Evolutionary conservation across 23 tunicate genomes (phyloP).

Genomic region (Styela plicata): DNA sequence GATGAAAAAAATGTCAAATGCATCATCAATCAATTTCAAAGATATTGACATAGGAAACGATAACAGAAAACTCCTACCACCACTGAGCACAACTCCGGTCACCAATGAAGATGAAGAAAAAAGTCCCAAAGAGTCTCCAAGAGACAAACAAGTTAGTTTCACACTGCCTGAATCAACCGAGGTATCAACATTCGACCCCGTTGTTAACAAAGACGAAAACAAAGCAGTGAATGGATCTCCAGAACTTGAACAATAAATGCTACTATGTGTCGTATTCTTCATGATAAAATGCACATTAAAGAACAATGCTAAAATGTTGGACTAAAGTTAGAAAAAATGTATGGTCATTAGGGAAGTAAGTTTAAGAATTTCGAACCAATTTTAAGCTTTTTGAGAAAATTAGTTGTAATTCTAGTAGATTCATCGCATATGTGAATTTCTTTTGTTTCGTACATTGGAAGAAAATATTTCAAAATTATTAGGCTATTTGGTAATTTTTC

Average conservation of each 20-base stretch:
- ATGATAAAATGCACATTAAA: too few relatives aligned
- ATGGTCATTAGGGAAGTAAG: too few relatives aligned
- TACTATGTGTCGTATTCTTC: too few relatives aligned
- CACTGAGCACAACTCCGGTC: neutral
- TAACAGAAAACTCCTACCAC: neutral
- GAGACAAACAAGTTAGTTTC: neutral
- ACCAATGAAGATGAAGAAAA: neutral
- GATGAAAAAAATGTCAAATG: constrained; percentile 3
- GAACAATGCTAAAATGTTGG: neutral
- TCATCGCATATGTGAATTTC: too few relatives aligned
- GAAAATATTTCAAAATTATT: too few relatives aligned
- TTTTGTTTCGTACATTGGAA: too few relatives aligned
- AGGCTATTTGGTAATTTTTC: too few relatives aligned
- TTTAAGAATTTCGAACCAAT: too few relatives aligned
- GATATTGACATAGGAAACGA: neutral
- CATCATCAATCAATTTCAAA: constrained; percentile 13
- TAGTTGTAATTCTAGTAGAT: too few relatives aligned
- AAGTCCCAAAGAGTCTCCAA: neutral
- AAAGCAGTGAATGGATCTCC: neutral
- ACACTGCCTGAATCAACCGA: neutral
- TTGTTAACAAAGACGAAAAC: neutral
- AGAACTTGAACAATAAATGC: too few relatives aligned
- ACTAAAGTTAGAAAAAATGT: too few relatives aligned
- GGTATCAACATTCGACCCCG: neutral
- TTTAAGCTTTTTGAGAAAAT: too few relatives aligned